A percentile compares a stretch with the other conserved stretches of the same genome.
Evolutionary conservation across 1,140 invertebrate species (phyloP).

Genomic region (silkworm (Bombyx mori)): ASM3026992v2 NC_085111.1:11179001-11179500

Average conservation of each 20-base stretch:
- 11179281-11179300: not conserved
- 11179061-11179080: constrained; percentile 19
- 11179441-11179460: no score
- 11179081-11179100: constrained; percentile 50
- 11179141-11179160: constrained; percentile 57
- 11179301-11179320: not conserved
- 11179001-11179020: not conserved
- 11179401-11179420: no score
- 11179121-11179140: constrained; percentile 51
- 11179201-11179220: constrained; percentile 36
- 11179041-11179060: constrained; percentile 24
- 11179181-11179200: constrained; percentile 41
- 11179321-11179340: not conserved
- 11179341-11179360: no score
- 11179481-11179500: no score
- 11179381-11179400: no score
- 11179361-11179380: no score
- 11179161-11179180: constrained; percentile 49
- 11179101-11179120: constrained; percentile 59
- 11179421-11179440: no score
- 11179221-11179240: constrained; percentile 37
- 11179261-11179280: no score
- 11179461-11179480: no score
- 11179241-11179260: not conserved
- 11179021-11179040: constrained; percentile 19